Conservation (phyloP, 2,797 vertebrate genomes). For the Pseudochaenichthys georgianus region DNA sequence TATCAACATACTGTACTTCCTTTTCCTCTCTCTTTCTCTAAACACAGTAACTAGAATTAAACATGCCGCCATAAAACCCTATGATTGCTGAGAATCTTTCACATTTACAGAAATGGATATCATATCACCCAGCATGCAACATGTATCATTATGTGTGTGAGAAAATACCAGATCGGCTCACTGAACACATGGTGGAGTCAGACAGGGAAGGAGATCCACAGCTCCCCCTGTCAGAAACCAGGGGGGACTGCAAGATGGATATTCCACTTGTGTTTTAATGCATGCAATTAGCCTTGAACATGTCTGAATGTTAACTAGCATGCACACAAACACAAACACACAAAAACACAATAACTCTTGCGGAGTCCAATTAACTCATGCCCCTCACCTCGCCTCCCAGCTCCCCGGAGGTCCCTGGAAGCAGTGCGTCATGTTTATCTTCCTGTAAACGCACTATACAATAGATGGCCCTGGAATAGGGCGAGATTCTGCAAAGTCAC, state of each 20-base stretch:
- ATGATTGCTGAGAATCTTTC: slow-evolving; percentile 22
- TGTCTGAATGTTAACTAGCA: neutral
- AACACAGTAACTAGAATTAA: slow-evolving; percentile 19
- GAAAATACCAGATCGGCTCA: slow-evolving; percentile 17
- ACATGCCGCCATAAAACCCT: slow-evolving; percentile 28
- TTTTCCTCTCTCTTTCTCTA: neutral
- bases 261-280: slow-evolving; percentile 27
- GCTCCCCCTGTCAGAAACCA: slow-evolving; percentile 70
- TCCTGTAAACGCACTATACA: slow-evolving; percentile 60
- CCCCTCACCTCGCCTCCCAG: neutral
- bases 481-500: slow-evolving; percentile 70
- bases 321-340: slow-evolving; percentile 17
- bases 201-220: slow-evolving; percentile 63
- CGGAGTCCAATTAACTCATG: slow-evolving; percentile 28
- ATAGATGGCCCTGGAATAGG: slow-evolving; percentile 45
- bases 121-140: slow-evolving; percentile 18
- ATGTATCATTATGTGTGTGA: slow-evolving; percentile 18
- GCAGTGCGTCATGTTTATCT: slow-evolving; percentile 41
- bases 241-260: slow-evolving; percentile 22
- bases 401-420: slow-evolving; percentile 49
- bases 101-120: slow-evolving; percentile 17
- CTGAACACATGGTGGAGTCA: neutral
- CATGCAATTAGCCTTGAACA: slow-evolving; percentile 6
- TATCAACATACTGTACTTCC: neutral
- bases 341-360: slow-evolving; percentile 10